Conservation (phyloP, 2,888 invertebrate genomes). For the Drosophila ezoana region DNA sequence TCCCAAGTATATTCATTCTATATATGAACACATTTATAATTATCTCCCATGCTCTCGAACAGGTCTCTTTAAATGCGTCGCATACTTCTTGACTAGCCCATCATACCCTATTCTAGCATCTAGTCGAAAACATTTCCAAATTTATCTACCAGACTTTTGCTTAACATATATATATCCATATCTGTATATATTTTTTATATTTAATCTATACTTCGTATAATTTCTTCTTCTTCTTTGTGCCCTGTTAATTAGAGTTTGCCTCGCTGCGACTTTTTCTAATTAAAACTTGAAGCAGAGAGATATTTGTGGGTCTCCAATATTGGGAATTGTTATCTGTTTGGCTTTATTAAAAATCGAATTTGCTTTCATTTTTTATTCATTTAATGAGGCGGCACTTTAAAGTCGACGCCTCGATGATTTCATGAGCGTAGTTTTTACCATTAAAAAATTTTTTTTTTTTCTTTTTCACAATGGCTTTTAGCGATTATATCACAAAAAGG, state of each 20-base stretch:
- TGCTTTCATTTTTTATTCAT: slow-evolving; percentile 2
- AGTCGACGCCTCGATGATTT: slow-evolving; percentile 11
- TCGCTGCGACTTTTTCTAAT: slow-evolving; percentile 50
- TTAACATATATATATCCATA: not conserved
- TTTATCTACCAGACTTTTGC: slow-evolving; percentile 5
- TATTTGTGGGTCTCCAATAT: slow-evolving; percentile 11
- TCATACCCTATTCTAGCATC: not conserved
- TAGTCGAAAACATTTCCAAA: not conserved
- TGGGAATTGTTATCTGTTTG: slow-evolving; percentile 20
- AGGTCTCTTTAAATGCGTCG: too few relatives aligned
- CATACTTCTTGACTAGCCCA: not conserved
- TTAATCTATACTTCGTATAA: slow-evolving; percentile 1
- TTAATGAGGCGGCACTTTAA: slow-evolving; percentile 37
- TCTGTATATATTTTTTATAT: not conserved
- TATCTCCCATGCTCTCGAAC: too few relatives aligned
- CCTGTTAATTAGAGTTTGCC: slow-evolving; percentile 50
- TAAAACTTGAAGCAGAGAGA: slow-evolving; percentile 54
- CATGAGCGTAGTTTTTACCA: slow-evolving; percentile 5
- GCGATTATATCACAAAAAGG: slow-evolving; percentile 1
- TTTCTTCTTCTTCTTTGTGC: slow-evolving; percentile 1
- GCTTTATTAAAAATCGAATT: slow-evolving; percentile 27
- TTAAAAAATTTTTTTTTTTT: not conserved
- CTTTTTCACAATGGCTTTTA: slow-evolving; percentile 3
- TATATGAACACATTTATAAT: too few relatives aligned
- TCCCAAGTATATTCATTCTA: too few relatives aligned